Evolutionary conservation across 2,888 invertebrate species (phyloP).

Genomic region (Alcis repandata): DNA sequence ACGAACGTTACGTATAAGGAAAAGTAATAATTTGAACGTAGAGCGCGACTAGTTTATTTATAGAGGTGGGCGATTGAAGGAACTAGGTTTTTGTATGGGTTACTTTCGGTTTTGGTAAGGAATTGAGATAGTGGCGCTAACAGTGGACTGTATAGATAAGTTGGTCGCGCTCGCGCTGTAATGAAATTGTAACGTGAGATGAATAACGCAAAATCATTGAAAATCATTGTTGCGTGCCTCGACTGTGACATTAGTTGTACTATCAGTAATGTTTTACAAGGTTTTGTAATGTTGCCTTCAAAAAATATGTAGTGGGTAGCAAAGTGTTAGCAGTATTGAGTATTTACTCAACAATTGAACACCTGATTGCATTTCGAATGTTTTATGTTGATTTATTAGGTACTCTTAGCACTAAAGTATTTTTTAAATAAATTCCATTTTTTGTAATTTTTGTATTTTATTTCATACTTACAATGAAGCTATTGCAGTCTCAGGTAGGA

Average conservation of each 20-base stretch:
- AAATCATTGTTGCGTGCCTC: slow-evolving; percentile 1
- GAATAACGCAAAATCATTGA: slow-evolving; percentile 10
- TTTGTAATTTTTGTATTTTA: neutral
- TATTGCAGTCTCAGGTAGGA: neutral
- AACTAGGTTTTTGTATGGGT: neutral
- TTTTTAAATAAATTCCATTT: neutral
- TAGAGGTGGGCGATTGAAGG: neutral
- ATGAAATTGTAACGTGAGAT: slow-evolving; percentile 3
- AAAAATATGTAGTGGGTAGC: neutral
- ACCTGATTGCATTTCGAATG: neutral
- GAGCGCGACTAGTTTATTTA: neutral
- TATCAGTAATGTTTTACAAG: too few species aligned
- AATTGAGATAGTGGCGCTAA: neutral
- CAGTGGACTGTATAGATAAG: too few species aligned
- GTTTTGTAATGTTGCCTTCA: neutral
- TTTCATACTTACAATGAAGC: neutral
- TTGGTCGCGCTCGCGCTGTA: neutral
- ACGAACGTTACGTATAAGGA: slow-evolving; percentile 9
- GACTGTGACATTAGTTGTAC: neutral
- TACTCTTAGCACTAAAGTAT: neutral
- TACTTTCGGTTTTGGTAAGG: neutral
- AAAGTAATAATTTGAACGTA: slow-evolving; percentile 16
- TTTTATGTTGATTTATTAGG: neutral
- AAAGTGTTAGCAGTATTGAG: too few species aligned
- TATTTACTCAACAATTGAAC: neutral